Evolutionary conservation across 2,113 vertebrate species (phyloP).

Genomic region (Panurus biarmicus): DNA sequence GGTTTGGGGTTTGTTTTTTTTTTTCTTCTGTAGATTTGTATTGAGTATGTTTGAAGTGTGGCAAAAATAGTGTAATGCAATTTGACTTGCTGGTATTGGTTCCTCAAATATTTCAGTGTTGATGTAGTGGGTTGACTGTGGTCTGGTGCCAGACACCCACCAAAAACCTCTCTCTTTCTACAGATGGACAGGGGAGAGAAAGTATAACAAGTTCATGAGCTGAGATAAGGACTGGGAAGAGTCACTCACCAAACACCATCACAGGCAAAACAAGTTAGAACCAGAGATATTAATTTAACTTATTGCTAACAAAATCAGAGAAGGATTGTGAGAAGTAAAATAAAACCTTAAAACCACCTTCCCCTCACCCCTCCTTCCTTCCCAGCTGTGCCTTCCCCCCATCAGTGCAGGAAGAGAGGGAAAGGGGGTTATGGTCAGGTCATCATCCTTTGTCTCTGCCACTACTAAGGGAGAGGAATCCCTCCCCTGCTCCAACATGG

Average conservation of each 20-base stretch:
- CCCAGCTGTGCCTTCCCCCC: background rate
- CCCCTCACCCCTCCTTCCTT: background rate
- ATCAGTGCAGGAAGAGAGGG: background rate
- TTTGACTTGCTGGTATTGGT: background rate
- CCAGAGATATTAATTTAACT: background rate
- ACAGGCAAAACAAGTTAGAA: background rate
- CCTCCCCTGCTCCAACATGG: background rate
- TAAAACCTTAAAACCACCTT: background rate
- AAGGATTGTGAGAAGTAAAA: background rate
- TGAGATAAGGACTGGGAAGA: background rate
- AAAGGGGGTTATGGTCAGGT: background rate
- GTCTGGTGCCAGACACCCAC: background rate
- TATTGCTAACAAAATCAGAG: background rate
- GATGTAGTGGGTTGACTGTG: background rate
- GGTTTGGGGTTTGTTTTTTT: background rate
- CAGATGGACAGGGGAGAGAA: background rate
- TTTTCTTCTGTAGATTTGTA: background rate
- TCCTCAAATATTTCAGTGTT: background rate
- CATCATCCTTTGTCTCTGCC: background rate
- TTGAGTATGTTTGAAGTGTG: background rate
- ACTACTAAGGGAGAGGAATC: background rate
- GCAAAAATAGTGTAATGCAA: background rate
- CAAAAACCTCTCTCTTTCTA: background rate
- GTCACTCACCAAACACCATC: background rate
- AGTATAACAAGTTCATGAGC: background rate